These are phyloP conservation scores for Sphaerophoria rueppellii DNA, from an alignment of 2,888 invertebrate species.

Conservation along the genomic window DNA sequence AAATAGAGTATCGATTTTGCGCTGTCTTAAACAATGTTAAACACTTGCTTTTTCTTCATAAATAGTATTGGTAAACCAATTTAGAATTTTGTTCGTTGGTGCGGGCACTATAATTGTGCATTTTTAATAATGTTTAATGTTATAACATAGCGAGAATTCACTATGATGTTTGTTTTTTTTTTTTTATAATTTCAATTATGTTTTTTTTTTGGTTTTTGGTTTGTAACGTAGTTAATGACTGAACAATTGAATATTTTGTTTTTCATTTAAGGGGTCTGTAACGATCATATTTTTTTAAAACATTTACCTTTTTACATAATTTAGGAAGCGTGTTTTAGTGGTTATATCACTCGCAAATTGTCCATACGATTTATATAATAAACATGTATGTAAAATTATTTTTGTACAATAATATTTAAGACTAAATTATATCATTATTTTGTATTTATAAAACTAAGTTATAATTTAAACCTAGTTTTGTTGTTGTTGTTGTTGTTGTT, in stretches of 20 bases:
- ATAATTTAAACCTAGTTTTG: conserved; percentile 52
- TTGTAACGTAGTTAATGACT: conserved; percentile 62
- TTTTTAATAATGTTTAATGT: conserved; percentile 52
- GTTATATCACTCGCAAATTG: conserved; percentile 77
- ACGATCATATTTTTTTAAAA: conserved; percentile 62
- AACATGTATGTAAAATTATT: conserved; percentile 72
- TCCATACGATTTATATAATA: conserved; percentile 73
- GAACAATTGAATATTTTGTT: conserved; percentile 26
- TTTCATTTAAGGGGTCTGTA: conserved; percentile 75
- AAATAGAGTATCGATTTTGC: conserved; percentile 67
- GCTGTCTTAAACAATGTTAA: conserved; percentile 71
- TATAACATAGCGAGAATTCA: conserved; percentile 38
- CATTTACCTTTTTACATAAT: conserved; percentile 56
- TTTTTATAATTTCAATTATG: too few relatives aligned
- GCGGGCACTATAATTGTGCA: conserved; percentile 71
- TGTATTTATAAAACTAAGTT: conserved; percentile 66
- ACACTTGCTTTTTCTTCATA: conserved; percentile 52
- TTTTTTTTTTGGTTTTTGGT: conserved; percentile 47
- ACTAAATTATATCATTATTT: conserved; percentile 63
- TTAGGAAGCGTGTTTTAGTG: conserved; percentile 79
- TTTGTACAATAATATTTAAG: conserved; percentile 70
- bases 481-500: too few relatives aligned
- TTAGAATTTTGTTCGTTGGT: conserved; percentile 71
- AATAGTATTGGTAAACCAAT: conserved; percentile 62
- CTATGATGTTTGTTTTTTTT: not conserved